Conservation (phyloP, 2,113 vertebrate species). For the Pygathrix nemaeus region DNA sequence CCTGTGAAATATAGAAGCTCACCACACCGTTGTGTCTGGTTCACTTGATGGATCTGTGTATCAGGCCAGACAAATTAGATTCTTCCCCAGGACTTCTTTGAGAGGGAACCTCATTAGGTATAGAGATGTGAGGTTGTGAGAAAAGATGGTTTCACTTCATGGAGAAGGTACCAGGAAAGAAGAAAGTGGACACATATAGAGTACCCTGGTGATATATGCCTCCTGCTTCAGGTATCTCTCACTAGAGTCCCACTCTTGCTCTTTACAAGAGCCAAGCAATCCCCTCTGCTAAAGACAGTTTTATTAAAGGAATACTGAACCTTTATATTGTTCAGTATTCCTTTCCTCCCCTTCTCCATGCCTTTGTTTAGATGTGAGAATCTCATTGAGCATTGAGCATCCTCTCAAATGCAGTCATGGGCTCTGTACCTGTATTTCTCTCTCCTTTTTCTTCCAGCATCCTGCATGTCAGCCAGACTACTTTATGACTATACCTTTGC, state of each 20-base stretch:
- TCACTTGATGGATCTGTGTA: background rate
- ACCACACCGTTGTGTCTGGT: background rate
- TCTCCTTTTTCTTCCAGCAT: background rate
- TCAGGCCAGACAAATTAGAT: background rate
- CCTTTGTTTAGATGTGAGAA: slow-evolving; percentile 17
- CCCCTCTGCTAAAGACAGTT: background rate
- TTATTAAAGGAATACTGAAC: background rate
- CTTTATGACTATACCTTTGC: background rate
- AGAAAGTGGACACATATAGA: background rate
- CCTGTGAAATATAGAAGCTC: background rate
- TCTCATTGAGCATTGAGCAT: background rate
- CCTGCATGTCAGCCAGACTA: background rate
- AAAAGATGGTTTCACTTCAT: background rate
- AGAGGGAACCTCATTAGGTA: background rate
- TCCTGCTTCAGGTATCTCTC: background rate
- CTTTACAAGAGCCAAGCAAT: background rate
- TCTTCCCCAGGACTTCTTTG: background rate
- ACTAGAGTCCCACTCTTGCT: background rate
- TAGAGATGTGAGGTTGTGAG: background rate
- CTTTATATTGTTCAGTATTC: background rate
- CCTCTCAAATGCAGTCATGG: background rate
- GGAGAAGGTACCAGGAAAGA: background rate
- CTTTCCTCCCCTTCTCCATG: background rate
- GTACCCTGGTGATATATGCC: background rate
- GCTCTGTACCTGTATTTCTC: background rate